phyloP scores from a whole-genome alignment of 2,888 invertebrate genomes.

The Abrostola tripartita region DNA sequence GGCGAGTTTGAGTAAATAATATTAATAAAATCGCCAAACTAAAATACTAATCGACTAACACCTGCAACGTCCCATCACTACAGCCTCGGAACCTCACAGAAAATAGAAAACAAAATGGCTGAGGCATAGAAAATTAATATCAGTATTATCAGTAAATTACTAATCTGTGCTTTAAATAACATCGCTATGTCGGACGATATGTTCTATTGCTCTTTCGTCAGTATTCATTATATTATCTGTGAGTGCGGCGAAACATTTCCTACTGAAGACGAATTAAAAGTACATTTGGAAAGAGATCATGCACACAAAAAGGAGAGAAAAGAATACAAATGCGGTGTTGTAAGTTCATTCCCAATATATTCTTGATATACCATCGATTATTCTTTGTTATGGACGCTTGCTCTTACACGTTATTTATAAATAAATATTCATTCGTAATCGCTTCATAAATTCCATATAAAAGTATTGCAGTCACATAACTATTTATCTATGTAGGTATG shows the following conservation, averaged over 20 bases:
- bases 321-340: conserved; percentile 66
- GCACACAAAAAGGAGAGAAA: conserved; percentile 67
- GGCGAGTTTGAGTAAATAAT: no score
- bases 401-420: no score
- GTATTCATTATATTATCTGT: conserved; percentile 81
- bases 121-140: conserved; percentile 58
- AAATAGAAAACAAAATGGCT: conserved; percentile 61
- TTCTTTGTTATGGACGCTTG: no score
- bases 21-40: background rate
- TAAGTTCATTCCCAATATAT: conserved; percentile 46
- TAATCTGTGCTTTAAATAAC: conserved; percentile 71
- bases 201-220: conserved; percentile 76
- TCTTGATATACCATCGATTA: background rate
- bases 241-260: conserved; percentile 78
- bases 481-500: no score
- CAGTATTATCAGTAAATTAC: conserved; percentile 44
- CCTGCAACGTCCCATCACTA: conserved; percentile 4
- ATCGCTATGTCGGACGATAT: conserved; percentile 61
- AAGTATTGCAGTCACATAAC: no score
- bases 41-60: conserved; percentile 3
- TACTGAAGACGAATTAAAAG: conserved; percentile 68
- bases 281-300: conserved; percentile 72
- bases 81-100: conserved; percentile 44
- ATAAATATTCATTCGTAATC: no score
- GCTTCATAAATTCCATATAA: no score